Percentiles rank a stretch among this genome's conserved stretches.
These are phyloP conservation scores for Nycticebus coucang DNA, from an alignment of 2,113 vertebrate genomes.

Conservation along the genomic window DNA sequence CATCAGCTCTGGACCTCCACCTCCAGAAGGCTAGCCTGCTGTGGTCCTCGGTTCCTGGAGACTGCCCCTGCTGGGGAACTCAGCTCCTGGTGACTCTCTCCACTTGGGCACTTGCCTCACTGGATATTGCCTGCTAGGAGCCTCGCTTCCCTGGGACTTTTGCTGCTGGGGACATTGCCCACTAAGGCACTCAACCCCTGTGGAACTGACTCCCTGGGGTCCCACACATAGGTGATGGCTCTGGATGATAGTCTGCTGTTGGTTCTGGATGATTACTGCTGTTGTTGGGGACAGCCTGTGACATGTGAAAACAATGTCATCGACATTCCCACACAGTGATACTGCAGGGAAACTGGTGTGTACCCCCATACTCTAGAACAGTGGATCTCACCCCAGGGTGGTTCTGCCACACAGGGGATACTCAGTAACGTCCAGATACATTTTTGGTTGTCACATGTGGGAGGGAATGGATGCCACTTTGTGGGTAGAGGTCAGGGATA, in stretches of 20 bases:
- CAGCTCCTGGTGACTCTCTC: neutral
- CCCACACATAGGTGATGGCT: rapidly evolving
- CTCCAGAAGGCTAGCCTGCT: neutral
- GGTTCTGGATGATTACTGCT: no score
- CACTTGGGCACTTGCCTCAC: neutral
- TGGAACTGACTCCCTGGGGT: neutral
- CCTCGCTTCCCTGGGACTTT: no score
- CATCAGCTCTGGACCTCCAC: no score
- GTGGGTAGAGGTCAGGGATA: neutral
- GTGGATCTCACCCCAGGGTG: rapidly evolving
- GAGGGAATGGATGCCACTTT: rapidly evolving
- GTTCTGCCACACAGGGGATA: neutral
- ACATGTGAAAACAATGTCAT: rapidly evolving
- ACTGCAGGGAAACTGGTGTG: neutral
- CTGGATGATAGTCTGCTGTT: neutral
- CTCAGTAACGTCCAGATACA: neutral
- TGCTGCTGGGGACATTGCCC: neutral
- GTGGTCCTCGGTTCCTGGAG: neutral
- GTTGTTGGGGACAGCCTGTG: neutral
- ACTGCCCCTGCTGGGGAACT: neutral
- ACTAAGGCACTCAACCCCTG: neutral
- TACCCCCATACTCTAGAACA: neutral
- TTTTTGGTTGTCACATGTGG: neutral
- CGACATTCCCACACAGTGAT: neutral
- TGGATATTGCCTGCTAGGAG: neutral